Conservation (phyloP, 2,888 invertebrate genomes). For the Netelia inedita region DNA sequence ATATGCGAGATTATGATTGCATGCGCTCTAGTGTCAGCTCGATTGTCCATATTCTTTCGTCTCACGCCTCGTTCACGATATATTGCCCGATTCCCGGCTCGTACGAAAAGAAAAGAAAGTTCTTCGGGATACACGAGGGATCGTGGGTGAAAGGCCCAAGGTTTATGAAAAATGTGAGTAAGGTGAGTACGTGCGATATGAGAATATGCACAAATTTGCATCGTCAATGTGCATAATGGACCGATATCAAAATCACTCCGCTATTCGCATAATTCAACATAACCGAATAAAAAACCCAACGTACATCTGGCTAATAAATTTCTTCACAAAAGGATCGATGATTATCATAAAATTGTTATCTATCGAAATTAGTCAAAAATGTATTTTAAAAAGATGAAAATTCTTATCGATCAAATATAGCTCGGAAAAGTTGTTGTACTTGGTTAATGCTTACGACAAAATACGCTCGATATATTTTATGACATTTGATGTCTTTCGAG, state of each 20-base stretch:
- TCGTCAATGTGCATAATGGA: slow-evolving; percentile 35
- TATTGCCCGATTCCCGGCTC: slow-evolving; percentile 26
- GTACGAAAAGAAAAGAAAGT: slow-evolving; percentile 11
- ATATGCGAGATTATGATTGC: slow-evolving; percentile 1
- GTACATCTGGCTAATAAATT: no score
- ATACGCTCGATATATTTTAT: background rate
- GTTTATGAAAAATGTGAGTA: slow-evolving; percentile 43
- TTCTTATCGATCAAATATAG: no score
- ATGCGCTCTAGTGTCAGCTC: background rate
- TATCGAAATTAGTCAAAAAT: no score
- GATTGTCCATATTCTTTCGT: slow-evolving; percentile 34
- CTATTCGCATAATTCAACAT: slow-evolving; percentile 13
- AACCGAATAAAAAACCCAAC: background rate
- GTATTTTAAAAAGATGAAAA: no score
- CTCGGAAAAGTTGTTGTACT: no score
- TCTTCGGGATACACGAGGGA: slow-evolving; percentile 15
- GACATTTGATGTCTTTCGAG: background rate
- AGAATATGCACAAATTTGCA: slow-evolving; percentile 5
- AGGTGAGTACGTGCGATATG: background rate
- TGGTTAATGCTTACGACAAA: no score
- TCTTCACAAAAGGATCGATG: no score
- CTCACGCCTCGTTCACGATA: slow-evolving; percentile 5
- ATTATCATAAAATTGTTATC: no score
- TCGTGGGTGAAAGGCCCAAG: slow-evolving; percentile 42
- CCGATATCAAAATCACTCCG: slow-evolving; percentile 10